phyloP scores from a whole-genome alignment of 2,888 invertebrate genomes.

The Ophioninae sp. region DNA sequence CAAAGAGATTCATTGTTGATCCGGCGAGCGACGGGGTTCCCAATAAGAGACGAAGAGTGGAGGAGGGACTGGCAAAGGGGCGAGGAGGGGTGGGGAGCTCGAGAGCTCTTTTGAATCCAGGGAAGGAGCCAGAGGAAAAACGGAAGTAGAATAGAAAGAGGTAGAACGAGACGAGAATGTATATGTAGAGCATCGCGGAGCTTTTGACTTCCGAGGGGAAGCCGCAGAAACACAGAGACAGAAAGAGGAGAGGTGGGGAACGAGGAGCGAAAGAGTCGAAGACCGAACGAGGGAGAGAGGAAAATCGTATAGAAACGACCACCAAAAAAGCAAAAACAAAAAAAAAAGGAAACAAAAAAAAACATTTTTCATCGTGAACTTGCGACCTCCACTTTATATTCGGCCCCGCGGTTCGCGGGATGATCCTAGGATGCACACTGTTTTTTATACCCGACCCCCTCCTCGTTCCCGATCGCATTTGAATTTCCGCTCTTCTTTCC shows the following conservation, averaged over 20 bases:
- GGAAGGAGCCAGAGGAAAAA: constrained; percentile 40
- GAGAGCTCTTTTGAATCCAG: constrained; percentile 49
- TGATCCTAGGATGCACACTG: constrained; percentile 28
- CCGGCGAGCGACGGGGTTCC: constrained; percentile 36
- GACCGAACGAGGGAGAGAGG: constrained; percentile 18
- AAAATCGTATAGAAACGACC: not conserved
- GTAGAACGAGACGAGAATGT: constrained; percentile 4
- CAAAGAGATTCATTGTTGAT: constrained; percentile 58
- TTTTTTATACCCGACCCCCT: constrained; percentile 22
- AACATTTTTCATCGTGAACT: constrained; percentile 48
- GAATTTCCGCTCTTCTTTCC: constrained; percentile 29
- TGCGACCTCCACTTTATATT: constrained; percentile 51
- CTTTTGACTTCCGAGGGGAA: constrained; percentile 54
- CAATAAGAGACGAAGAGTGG: constrained; percentile 27
- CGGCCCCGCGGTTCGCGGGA: constrained; percentile 27
- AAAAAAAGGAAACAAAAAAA: constrained; percentile 11
- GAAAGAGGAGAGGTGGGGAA: not conserved
- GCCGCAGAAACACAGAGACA: constrained; percentile 39
- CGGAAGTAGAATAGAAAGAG: constrained; percentile 32
- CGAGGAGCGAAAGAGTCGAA: constrained; percentile 4
- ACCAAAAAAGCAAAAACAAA: no score
- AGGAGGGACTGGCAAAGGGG: no score
- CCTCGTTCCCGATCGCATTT: constrained; percentile 7
- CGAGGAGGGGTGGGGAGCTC: constrained; percentile 10
- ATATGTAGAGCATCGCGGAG: constrained; percentile 36